Percentiles rank a stretch among this genome's conserved stretches.
These are phyloP conservation scores for Lophochroa leadbeateri DNA, from an alignment of 2,113 vertebrate species.

Conservation along the genomic window DNA sequence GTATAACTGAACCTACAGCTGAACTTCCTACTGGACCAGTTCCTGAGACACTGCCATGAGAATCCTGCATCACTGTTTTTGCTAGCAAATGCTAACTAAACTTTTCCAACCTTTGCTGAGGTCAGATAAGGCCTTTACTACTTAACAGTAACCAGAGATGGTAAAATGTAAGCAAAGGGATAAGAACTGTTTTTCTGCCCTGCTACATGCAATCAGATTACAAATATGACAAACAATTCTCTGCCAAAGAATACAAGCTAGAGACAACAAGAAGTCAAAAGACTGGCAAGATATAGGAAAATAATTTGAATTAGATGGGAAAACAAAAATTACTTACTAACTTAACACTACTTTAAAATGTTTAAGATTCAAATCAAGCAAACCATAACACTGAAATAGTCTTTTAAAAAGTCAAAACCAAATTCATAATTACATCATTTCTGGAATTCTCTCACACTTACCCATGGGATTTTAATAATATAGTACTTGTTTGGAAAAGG, in stretches of 20 bases:
- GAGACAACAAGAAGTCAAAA: background rate
- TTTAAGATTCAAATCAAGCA: background rate
- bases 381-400: background rate
- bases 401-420: background rate
- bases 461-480: background rate
- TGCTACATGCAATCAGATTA: conserved; percentile 17
- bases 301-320: background rate
- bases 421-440: background rate
- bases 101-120: background rate
- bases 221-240: conserved; percentile 24
- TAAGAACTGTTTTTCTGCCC: conserved; percentile 49
- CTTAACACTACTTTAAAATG: background rate
- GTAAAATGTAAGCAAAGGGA: conserved; percentile 12
- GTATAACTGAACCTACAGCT: background rate
- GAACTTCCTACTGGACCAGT: background rate
- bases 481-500: background rate
- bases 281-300: background rate
- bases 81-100: background rate
- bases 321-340: background rate
- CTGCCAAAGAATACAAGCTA: conserved; percentile 39
- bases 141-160: background rate
- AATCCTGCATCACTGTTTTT: background rate
- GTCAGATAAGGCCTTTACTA: background rate
- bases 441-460: background rate
- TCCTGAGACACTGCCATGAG: background rate